Conservation (phyloP, 2,888 invertebrate species). For the Fragum sueziense region DNA sequence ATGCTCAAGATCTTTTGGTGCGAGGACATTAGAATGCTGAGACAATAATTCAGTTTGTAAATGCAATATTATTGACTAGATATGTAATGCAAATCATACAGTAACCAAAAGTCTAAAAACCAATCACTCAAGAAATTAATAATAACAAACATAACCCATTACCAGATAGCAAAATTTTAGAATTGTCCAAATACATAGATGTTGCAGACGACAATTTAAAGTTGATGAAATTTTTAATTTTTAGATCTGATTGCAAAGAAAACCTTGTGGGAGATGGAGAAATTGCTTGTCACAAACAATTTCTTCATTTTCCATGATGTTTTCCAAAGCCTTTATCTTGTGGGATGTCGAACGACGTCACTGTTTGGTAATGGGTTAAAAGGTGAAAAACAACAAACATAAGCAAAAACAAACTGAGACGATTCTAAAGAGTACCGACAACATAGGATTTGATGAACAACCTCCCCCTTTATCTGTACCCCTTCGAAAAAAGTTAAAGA, state of each 20-base stretch:
- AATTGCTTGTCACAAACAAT: neutral
- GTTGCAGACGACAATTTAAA: neutral
- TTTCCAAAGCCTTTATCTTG: neutral
- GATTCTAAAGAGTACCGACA: neutral
- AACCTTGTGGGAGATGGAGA: neutral
- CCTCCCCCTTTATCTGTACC: neutral
- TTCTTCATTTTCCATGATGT: conserved; percentile 4
- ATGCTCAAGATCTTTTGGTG: neutral
- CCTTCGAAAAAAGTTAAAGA: no score
- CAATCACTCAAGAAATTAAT: neutral
- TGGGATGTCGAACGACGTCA: no score
- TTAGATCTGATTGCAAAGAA: neutral
- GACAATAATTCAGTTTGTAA: neutral
- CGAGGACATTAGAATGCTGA: neutral
- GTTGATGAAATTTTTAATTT: neutral
- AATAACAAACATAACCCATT: conserved; percentile 3
- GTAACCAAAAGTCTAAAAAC: neutral
- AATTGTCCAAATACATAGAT: neutral
- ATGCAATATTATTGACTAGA: neutral
- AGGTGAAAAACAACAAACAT: no score
- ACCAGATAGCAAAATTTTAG: conserved; percentile 5
- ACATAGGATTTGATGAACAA: neutral
- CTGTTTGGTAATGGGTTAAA: no score
- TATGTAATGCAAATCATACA: neutral
- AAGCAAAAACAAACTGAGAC: neutral